These are phyloP conservation scores for Nebria salina DNA, from an alignment of 2,888 invertebrate species.

Conservation along the genomic window DNA sequence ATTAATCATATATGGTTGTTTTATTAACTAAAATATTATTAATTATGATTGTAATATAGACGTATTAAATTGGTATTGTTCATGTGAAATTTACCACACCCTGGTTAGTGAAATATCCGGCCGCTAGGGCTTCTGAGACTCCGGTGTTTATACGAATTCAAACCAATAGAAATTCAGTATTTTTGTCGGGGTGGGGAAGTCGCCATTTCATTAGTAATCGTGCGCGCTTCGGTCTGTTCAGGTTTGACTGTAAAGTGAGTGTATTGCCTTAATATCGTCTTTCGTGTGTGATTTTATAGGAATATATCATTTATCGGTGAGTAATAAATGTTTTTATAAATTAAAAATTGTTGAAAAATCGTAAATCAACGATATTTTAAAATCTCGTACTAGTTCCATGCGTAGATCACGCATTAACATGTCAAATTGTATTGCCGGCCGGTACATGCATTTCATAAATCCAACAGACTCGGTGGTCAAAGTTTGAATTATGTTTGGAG, in stretches of 20 bases:
- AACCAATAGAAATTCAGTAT: constrained; percentile 55
- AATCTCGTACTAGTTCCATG: constrained; percentile 20
- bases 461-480: constrained; percentile 18
- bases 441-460: constrained; percentile 30
- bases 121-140: constrained; percentile 53
- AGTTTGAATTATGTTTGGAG: constrained; percentile 4
- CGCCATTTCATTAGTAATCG: constrained; percentile 60
- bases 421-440: constrained; percentile 40
- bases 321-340: constrained; percentile 47
- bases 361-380: not conserved
- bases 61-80: constrained; percentile 8
- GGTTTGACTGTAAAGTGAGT: constrained; percentile 54
- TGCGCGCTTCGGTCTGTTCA: constrained; percentile 60
- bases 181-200: constrained; percentile 53
- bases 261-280: constrained; percentile 52
- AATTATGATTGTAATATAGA: not conserved
- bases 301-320: constrained; percentile 51
- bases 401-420: constrained; percentile 31
- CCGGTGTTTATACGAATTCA: constrained; percentile 56
- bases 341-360: constrained; percentile 38
- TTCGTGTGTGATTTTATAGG: constrained; percentile 54
- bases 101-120: constrained; percentile 47
- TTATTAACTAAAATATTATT: no score
- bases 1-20: no score
- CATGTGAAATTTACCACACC: constrained; percentile 53